Evolutionary conservation across 2,113 vertebrate species (phyloP), one percentile per base, ranked within the genome.

Genomic region (Phalacrocorax brasilianus): DNA sequence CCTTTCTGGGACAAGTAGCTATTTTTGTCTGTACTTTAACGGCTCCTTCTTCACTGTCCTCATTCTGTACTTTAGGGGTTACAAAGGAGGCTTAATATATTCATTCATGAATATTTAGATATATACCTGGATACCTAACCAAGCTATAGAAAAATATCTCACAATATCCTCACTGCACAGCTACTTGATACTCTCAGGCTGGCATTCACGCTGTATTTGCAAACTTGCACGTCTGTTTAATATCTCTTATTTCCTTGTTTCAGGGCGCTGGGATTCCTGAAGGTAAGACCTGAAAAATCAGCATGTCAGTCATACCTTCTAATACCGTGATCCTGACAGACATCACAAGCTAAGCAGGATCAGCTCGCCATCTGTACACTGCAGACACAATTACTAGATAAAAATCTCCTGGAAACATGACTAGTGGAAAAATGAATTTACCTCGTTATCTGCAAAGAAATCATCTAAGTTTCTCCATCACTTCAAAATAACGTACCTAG

Each of bases 321-420:
- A 38, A 21, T 18, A 5, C 55, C 0, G 0, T 2, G n/a, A 65
- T 77, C 42, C 66, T 28, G 59, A 30, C 89, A 85, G 75, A 20
- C 75, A 63, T 40, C 73, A 7, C 24, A 22, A 44, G 33, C 59
- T 58, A 32, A 73, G 93, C 62, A 79, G 84, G 66, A 91, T 44
- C 84, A 24, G 68, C 2, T 72, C 14, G 32, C 71, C 84, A 93
- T 66, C 91, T 30, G 53, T 30, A 35, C 45, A 0, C 84, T 42
- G 77, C 89, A 76, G 95, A 93, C 72, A 93, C 93, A 96, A 95
- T 97, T 95, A 95, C 81, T 18, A 80, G 94, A 97, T 95, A 95
- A 83, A 89, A 19, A 96, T 97, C 95, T 95, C 84, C 66, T 2
- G 2, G 80, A 96, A 92, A 85, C 77, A 84, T 45, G 61, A 91